A percentile compares a stretch with the other conserved stretches of the same genome.
Conservation (phyloP, 2,888 invertebrate genomes). For the Laothoe populi region DNA sequence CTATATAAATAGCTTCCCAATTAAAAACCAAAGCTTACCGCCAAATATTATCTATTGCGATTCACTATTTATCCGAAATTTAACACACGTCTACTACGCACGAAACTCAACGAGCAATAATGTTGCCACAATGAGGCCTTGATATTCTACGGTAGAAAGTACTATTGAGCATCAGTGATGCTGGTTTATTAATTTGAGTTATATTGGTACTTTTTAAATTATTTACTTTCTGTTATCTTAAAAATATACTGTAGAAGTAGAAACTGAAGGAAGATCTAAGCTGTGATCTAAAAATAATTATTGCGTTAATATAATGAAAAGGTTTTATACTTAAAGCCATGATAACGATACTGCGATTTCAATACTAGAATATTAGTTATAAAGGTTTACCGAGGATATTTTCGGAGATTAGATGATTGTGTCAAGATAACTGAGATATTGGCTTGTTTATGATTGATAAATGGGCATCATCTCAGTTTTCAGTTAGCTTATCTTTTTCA, state of each 20-base stretch:
- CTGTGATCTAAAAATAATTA: not conserved
- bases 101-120: conserved; percentile 8
- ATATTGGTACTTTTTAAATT: not conserved
- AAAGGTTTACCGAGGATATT: conserved; percentile 7
- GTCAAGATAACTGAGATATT: conserved; percentile 74
- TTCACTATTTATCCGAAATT: conserved; percentile 34
- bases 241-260: no score
- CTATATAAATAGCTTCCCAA: not conserved
- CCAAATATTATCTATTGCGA: conserved; percentile 43
- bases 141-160: not conserved
- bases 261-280: no score
- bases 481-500: conserved; percentile 51
- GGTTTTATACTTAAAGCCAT: not conserved
- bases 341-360: no score
- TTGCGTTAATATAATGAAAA: not conserved
- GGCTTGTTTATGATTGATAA: conserved; percentile 64
- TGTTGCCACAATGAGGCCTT: not conserved
- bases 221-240: not conserved
- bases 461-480: conserved; percentile 57
- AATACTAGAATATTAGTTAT: not conserved
- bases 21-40: conserved; percentile 43
- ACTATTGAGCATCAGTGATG: not conserved
- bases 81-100: conserved; percentile 26
- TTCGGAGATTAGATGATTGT: conserved; percentile 63
- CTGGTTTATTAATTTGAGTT: not conserved